These are phyloP conservation scores for Eupithecia subumbrata DNA, from an alignment of 2,888 invertebrate species.

Conservation along the genomic window DNA sequence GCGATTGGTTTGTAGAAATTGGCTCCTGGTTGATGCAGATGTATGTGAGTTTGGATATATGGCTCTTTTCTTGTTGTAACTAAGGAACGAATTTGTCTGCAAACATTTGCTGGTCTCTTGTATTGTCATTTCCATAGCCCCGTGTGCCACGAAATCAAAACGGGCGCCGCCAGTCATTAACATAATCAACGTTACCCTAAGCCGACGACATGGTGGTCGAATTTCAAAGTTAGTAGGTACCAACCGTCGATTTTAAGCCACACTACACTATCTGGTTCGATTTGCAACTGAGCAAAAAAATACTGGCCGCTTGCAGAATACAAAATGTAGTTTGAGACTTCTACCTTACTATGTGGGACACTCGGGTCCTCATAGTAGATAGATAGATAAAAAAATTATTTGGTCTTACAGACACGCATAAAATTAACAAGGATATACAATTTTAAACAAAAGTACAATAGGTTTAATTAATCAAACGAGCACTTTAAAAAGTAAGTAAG, in stretches of 20 bases:
- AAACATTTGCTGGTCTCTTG: background rate
- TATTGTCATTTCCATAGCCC: background rate
- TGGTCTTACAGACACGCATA: too few species aligned
- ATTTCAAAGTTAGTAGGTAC: constrained; percentile 44
- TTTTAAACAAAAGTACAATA: too few species aligned
- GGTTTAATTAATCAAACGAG: too few species aligned
- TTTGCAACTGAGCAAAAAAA: background rate
- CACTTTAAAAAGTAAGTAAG: too few species aligned
- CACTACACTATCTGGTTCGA: background rate
- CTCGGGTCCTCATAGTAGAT: too few species aligned
- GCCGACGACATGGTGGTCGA: constrained; percentile 30
- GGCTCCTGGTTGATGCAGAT: too few species aligned
- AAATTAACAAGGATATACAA: too few species aligned
- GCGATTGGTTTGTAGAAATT: too few species aligned
- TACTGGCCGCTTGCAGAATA: background rate
- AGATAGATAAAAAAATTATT: too few species aligned
- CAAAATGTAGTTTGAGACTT: background rate
- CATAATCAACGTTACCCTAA: constrained; percentile 44
- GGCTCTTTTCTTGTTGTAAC: too few species aligned
- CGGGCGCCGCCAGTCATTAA: constrained; percentile 43
- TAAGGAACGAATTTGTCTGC: background rate
- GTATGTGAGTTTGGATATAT: too few species aligned
- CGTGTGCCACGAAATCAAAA: constrained; percentile 14
- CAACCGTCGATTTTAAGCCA: background rate
- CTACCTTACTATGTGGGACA: too few species aligned